Base-by-base conservation (phyloP, 1,140 invertebrate genomes). In the Drosophila littoralis region DNA sequence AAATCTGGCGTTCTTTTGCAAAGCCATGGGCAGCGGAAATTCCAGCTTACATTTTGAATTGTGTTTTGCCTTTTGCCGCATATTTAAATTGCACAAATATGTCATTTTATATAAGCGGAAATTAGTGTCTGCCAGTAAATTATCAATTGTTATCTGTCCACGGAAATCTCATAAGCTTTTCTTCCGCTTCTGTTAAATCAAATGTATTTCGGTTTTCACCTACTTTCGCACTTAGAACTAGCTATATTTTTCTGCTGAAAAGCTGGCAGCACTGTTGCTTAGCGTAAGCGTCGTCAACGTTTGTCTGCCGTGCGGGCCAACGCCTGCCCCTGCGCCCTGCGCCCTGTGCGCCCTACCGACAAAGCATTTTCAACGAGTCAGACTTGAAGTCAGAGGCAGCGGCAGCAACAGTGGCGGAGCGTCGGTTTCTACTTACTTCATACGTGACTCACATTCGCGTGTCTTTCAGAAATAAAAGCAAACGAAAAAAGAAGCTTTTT, bases 361-460 rank as follows among this genome's bases (percentile, higher is more conserved):
- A n/a, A 8, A 46, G 2, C 22, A 33, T 43, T 46, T 54, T 55
- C 22, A 65, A 65, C 38, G 46, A 61, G 57, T 43, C 64, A 50
- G 58, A 54, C 42, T 46, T 15, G 35, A 50, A 67, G 54, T 40
- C 45, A 67, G 52, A 70, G 67, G 35, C 68, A 61, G 43, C 55
- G 33, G 43, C 60, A 63, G 65, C 52, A 66, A 43, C 58, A 72
- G 61, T 75, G 59, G 61, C 61, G 51, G 57, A 81, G 79, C 76
- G 79, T 86, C 83, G 67, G 80, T 89, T 89, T 83, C 84, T 89
- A 84, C 82, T 80, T 84, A 77, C 82, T 85, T 81, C 82, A 89
- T 88, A 80, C 84, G 77, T 88, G 84, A 88, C 84, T 88, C 84
- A 88, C 84, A 88, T 89, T 88, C 84, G 84, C 84, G 84, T 88